Evolutionary conservation across 2,888 invertebrate genomes (phyloP), one percentile per base, ranked within the genome.

Genomic region (Paralinhomoeus sp.): DNA sequence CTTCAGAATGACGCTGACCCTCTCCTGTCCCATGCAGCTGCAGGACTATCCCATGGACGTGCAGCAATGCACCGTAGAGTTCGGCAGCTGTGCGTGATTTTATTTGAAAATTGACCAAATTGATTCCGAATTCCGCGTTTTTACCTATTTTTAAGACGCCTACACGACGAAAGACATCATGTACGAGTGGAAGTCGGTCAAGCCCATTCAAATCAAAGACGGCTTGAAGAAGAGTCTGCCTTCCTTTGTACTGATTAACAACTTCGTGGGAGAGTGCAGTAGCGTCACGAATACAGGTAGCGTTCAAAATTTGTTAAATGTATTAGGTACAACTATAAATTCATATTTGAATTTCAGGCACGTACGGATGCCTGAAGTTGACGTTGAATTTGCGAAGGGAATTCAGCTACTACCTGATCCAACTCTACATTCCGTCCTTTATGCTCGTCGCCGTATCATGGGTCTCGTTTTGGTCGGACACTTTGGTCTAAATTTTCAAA

Each of bases 401-500:
- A 71, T 89, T 89, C 77, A 82, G 82, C 69, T 91, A 89, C 76
- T 91, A 89, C 72, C 75, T 91, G 64, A 87, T 91, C 66, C 89
- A 89, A 74, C 87, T 89, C 71, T 91, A 91, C 75, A 84, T 89
- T 64, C 91, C 91, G 44, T 87, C 87, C 73, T 84, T 43, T 23
- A 57, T 57, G 52, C 46, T 57, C 24, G 52, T 56, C 13, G 50
- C 56, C 3, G 85, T 87, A 51, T 85, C 84, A 50, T 87, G 87
- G 87, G 85, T 87, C 55, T 83, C 83, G n/a, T 47, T 47, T 43
- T 47, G 47, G 47, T 37, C 47, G 15, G 46, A 47, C 43, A 22
- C n/a, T n/a, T n/a, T n/a, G n/a, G n/a, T n/a, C n/a, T n/a, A n/a
- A n/a, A n/a, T n/a, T n/a, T n/a, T n/a, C n/a, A n/a, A n/a, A n/a